Evolutionary conservation across 2,888 invertebrate genomes (phyloP), one percentile per base, ranked within the genome.

Genomic region (Synergus itoensis): DNA sequence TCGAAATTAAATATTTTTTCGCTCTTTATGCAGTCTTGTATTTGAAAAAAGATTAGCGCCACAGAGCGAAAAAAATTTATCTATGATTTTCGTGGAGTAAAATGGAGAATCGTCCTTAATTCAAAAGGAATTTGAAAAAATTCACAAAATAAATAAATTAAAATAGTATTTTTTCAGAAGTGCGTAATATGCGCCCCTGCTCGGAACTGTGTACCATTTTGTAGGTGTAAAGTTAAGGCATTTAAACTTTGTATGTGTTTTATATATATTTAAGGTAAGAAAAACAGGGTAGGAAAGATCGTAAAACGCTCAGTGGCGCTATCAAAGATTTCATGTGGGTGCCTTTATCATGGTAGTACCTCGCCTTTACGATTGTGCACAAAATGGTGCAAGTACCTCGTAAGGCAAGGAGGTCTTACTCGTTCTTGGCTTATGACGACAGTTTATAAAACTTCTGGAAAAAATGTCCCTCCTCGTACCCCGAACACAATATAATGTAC

Each of bases 321-420:
- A 65, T 65, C 65, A 65, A 65, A 65, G n/a, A 65, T 65, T 65
- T 65, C 43, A 65, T 43, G 65, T 43, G 41, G 65, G 65, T 43
- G 43, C 65, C 43, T 43, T 65, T 65, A 65, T 65, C 18, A n/a
- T 65, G 9, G 65, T n/a, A 43, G 43, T 65, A n/a, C 65, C 41
- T 65, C 43, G 40, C 43, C 41, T 65, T 65, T 65, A 65, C 65
- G 65, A 65, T 65, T 65, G n/a, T 65, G 18, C 65, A 43, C 41
- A 43, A 18, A n/a, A 18, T 11, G 43, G 11, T 36, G 4, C 36
- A 62, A 62, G 16, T 63, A 63, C 63, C 63, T 63, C 28, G 63
- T 63, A 63, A 63, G 63, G 14, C 63, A 14, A 36, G 36, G 12
- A 63, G 8, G 12, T 43, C 18, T 43, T 41, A 43, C 41, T 18